Base-by-base conservation (phyloP, 92 coral and sea anemone genomes). In the Heteractis magnifica region DNA sequence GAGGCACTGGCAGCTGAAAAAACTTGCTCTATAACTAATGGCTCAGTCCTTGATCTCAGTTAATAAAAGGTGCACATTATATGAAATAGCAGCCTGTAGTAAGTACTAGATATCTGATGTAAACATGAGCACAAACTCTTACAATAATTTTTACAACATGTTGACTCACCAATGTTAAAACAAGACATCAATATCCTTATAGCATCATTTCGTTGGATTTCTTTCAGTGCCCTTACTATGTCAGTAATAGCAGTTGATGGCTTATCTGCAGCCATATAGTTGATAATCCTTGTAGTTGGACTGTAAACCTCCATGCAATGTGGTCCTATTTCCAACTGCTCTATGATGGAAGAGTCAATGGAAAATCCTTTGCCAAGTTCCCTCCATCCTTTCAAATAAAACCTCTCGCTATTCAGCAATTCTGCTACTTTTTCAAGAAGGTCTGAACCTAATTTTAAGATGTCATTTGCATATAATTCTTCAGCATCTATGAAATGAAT, bases 181-280 rank as follows among this genome's bases (percentile, higher is more conserved):
- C 64, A 50, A 23, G 62, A 41, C 7, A 1, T 56, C 53, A 84
- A 51, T 13, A 84, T 52, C 49, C 50, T 21, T 18, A 84, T 48
- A 62, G 87, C 87, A 76, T 84, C 87, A 23, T 21, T 3, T 2
- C 87, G 79, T 6, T 64, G 49, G 41, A 84, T 84, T 55, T 76
- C 5, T 15, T 14, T 58, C 56, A 77, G 73, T 60, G 75, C 77
- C 44, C 10, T 23, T 13, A 65, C 50, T 6, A 84, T 9, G 50
- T 64, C 49, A 11, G 2, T 49, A 0, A 75, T 70, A 5, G 82
- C 76, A 21, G 70, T 51, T 2, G 51, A 18, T 58, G 87, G 82
- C 19, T 21, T 84, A 12, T 19, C 73, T 18, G 82, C 71, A 20
- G 87, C 51, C 77, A 84, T 55, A 76, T 68, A 84, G 23, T 52